Evolutionary conservation across 2,888 invertebrate genomes (phyloP).

Genomic region (Acrobasis repandana): DNA sequence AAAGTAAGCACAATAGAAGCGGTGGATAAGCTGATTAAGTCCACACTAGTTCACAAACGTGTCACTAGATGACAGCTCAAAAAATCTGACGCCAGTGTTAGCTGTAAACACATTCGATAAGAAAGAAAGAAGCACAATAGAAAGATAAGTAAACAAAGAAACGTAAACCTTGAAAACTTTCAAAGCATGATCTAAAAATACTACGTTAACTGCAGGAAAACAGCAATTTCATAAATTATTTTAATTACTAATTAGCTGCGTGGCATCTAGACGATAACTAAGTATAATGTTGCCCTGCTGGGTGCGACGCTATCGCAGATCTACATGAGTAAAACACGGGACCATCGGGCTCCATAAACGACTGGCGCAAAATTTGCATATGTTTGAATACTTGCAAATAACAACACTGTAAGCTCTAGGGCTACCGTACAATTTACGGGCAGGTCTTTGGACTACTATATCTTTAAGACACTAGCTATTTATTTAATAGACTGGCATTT

Average conservation of each 20-base stretch:
- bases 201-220: constrained; percentile 25
- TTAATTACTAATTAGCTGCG: constrained; percentile 42
- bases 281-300: constrained; percentile 33
- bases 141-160: constrained; percentile 3
- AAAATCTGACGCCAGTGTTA: too few species aligned
- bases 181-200: constrained; percentile 17
- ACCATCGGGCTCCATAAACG: constrained; percentile 36
- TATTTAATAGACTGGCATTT: constrained; percentile 21
- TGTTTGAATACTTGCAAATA: constrained; percentile 31
- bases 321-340: constrained; percentile 48
- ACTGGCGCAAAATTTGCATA: constrained; percentile 38
- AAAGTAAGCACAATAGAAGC: too few species aligned
- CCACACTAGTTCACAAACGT: too few species aligned
- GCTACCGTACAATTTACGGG: constrained; percentile 36
- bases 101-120: too few species aligned
- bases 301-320: constrained; percentile 40
- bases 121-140: not conserved
- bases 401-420: constrained; percentile 28
- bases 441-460: constrained; percentile 9
- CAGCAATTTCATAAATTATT: constrained; percentile 37
- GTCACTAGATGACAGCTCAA: too few species aligned
- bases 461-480: constrained; percentile 19
- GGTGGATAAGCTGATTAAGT: too few species aligned
- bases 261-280: constrained; percentile 33
- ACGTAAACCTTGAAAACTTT: not conserved